Conservation (phyloP, 2,797 vertebrate species). For the Vultur gryphus region DNA sequence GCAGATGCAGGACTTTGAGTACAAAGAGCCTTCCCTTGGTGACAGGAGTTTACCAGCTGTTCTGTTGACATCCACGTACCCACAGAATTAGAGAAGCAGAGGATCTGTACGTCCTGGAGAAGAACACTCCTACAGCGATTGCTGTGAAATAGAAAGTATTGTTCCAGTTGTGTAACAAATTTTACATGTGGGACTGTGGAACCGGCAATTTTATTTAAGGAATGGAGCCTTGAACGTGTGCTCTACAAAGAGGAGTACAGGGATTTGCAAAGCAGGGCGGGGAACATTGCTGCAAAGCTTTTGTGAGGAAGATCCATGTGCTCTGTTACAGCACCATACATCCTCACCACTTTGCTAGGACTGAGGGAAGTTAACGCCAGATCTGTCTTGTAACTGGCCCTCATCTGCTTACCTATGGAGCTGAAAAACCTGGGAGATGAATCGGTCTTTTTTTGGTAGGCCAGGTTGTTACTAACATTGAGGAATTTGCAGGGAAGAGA, state of each 20-base stretch:
- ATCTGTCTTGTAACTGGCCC: neutral
- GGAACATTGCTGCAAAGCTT: neutral
- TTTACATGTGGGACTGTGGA: neutral
- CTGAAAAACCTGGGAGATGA: neutral
- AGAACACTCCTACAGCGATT: accelerated
- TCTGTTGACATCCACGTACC: neutral
- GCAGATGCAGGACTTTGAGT: neutral
- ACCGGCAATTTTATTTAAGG: neutral
- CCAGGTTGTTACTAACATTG: neutral
- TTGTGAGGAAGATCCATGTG: neutral
- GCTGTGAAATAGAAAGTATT: neutral
- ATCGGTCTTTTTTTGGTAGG: accelerated
- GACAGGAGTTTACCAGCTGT: neutral
- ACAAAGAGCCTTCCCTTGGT: neutral
- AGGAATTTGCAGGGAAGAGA: neutral
- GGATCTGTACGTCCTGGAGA: neutral
- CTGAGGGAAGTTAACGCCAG: neutral
- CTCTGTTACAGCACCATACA: neutral
- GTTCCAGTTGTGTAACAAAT: neutral
- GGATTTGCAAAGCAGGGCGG: neutral
- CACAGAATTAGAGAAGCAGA: neutral
- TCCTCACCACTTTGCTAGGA: accelerated
- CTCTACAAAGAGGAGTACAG: neutral
- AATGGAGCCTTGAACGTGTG: neutral
- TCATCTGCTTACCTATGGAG: neutral